A percentile compares a stretch with the other conserved stretches of the same genome.
Evolutionary conservation across 2,113 vertebrate species (phyloP).

Genomic region (Dinomys branickii): DNA sequence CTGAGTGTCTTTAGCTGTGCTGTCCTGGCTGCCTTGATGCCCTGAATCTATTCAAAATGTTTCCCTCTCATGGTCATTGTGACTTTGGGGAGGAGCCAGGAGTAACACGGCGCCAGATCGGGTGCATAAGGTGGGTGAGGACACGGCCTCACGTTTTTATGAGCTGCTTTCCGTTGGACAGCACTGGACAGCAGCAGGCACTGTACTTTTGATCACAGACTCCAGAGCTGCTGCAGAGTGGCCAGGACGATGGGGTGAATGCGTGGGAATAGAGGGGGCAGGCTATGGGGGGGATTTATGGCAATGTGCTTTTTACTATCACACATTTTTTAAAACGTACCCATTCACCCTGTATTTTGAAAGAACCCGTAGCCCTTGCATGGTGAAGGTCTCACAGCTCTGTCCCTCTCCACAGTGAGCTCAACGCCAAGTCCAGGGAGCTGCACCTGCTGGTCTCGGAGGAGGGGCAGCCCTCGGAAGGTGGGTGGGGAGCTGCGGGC

Average conservation of each 20-base stretch:
- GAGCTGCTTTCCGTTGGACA: background rate
- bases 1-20: background rate
- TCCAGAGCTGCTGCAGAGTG: background rate
- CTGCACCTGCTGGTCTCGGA: slow-evolving; percentile 91
- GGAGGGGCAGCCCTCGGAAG: slow-evolving; percentile 84
- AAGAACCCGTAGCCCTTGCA: background rate
- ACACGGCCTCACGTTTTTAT: background rate
- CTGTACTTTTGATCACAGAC: background rate
- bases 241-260: background rate
- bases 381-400: slow-evolving; percentile 37
- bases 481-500: slow-evolving; percentile 85
- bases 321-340: background rate
- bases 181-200: background rate
- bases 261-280: background rate
- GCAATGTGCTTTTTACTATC: background rate
- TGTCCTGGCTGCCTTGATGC: background rate
- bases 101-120: background rate
- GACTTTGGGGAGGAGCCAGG: background rate
- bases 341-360: background rate
- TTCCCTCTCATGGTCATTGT: background rate
- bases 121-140: background rate
- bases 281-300: background rate
- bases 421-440: slow-evolving; percentile 96
- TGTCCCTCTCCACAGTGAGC: slow-evolving; percentile 88
- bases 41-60: background rate